Evolutionary conservation across 2,113 vertebrate genomes (phyloP).

Genomic region (Dromiciops gliroides): DNA sequence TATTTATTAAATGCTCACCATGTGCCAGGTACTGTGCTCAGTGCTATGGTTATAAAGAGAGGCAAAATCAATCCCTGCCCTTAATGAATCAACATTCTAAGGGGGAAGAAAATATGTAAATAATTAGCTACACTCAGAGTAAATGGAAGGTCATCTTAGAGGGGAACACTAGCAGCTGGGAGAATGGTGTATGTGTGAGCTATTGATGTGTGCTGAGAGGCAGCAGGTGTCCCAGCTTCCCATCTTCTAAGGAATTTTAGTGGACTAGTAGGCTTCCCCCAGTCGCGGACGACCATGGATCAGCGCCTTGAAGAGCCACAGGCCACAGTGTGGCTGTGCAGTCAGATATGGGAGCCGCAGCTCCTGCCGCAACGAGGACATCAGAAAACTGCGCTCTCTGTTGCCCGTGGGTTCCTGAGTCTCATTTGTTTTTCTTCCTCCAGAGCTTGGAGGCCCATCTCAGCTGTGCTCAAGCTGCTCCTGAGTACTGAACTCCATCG

Average conservation of each 20-base stretch:
- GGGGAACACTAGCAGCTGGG: not conserved
- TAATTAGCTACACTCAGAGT: not conserved
- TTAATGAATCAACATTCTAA: not conserved
- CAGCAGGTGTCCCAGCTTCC: not conserved
- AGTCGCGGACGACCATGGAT: too few species aligned
- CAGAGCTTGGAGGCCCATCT: too few species aligned
- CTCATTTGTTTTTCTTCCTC: too few species aligned
- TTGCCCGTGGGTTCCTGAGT: too few species aligned
- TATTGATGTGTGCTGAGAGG: not conserved
- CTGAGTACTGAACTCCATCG: too few species aligned
- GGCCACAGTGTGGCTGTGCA: too few species aligned
- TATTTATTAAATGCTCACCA: not conserved
- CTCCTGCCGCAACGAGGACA: too few species aligned
- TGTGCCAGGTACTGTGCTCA: not conserved
- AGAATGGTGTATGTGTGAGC: not conserved
- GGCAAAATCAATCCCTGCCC: not conserved
- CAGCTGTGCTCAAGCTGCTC: too few species aligned
- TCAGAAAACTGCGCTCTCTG: too few species aligned
- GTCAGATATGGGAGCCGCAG: too few species aligned
- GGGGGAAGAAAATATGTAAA: not conserved
- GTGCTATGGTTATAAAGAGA: not conserved
- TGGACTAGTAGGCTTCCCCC: too few species aligned
- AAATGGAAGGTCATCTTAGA: not conserved
- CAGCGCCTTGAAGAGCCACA: too few species aligned
- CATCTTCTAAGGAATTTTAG: not conserved